Conservation (phyloP, 2,888 invertebrate genomes). For the Theristus sp. region DNA sequence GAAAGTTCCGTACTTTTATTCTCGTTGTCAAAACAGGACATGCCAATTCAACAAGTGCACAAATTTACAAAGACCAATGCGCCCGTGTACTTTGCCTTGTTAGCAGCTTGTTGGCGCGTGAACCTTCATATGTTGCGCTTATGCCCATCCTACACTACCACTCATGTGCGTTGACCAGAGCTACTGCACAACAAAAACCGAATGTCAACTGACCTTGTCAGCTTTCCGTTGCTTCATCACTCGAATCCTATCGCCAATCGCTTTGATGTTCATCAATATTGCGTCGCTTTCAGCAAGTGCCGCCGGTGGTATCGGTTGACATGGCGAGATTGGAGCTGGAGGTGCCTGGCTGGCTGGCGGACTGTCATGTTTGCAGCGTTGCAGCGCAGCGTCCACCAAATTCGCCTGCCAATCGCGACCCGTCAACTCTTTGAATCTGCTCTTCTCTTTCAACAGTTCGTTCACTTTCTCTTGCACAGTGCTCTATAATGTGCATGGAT, state of each 20-base stretch:
- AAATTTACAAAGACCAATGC: too few relatives aligned
- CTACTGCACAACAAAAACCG: too few relatives aligned
- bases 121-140: too few relatives aligned
- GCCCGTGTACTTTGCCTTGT: too few relatives aligned
- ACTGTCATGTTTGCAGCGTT: neutral
- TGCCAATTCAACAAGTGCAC: too few relatives aligned
- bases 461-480: neutral
- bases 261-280: constrained; percentile 18
- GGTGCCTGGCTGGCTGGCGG: too few relatives aligned
- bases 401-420: constrained; percentile 1
- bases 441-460: constrained; percentile 1
- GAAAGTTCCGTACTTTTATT: too few relatives aligned
- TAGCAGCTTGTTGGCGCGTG: too few relatives aligned
- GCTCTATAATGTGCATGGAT: neutral
- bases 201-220: constrained; percentile 29
- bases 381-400: neutral
- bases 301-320: neutral
- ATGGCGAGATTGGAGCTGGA: neutral
- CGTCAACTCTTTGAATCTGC: constrained; percentile 1
- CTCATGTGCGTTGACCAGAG: too few relatives aligned
- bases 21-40: too few relatives aligned
- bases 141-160: too few relatives aligned
- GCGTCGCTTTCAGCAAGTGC: neutral
- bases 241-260: constrained; percentile 49
- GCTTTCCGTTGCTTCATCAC: constrained; percentile 40